Evolutionary conservation across 2,797 vertebrate genomes (phyloP).

Genomic region (Diceros bicornis): DNA sequence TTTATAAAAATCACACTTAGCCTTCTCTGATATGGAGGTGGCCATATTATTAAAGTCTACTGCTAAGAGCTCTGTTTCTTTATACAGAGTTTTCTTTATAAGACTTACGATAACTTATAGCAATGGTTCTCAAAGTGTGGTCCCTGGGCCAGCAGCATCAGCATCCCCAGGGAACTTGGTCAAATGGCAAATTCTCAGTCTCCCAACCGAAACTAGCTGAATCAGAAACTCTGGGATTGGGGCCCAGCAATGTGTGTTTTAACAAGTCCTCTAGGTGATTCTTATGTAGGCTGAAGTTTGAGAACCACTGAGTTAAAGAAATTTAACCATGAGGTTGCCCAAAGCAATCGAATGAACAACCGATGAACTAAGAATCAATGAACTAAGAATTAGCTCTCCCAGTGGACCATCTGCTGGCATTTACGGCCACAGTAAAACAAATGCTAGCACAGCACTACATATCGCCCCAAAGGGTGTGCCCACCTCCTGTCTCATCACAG

Average conservation of each 20-base stretch:
- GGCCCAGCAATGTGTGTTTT: not conserved
- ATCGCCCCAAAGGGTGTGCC: no score
- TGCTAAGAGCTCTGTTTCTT: not conserved
- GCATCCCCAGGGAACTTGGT: not conserved
- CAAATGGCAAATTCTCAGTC: not conserved
- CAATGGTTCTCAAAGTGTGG: not conserved
- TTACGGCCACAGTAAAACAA: not conserved
- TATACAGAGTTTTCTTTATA: not conserved
- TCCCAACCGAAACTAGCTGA: not conserved
- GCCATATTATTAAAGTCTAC: not conserved
- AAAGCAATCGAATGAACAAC: not conserved
- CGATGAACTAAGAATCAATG: not conserved
- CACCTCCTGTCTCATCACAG: not conserved
- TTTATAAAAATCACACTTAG: conserved; percentile 22
- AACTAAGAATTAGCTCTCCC: not conserved
- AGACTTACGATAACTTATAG: not conserved
- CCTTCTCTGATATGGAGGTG: not conserved
- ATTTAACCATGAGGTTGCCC: not conserved
- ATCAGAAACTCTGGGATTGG: not conserved
- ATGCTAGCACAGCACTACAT: not conserved
- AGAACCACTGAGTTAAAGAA: not conserved
- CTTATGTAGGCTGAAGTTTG: not conserved
- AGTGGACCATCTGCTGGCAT: not conserved
- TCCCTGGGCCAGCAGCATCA: not conserved
- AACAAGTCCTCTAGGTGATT: not conserved